These are phyloP conservation scores for Ormyrus pomaceus DNA, from an alignment of 2,888 invertebrate species.

Conservation along the genomic window DNA sequence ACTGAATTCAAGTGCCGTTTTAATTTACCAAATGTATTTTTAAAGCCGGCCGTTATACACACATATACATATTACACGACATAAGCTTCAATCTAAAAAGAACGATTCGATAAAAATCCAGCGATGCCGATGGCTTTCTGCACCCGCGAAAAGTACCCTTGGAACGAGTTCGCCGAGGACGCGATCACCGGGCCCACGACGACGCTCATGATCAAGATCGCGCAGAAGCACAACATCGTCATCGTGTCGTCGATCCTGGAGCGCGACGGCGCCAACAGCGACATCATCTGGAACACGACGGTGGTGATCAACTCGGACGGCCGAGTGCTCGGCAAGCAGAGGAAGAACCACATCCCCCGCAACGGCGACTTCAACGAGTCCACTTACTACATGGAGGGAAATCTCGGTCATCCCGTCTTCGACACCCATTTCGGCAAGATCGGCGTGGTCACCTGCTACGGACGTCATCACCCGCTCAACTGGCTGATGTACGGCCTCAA, in stretches of 20 bases:
- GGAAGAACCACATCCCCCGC: slow-evolving; percentile 99
- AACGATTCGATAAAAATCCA: slow-evolving; percentile 67
- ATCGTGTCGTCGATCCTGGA: slow-evolving; percentile 97
- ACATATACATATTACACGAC: no score
- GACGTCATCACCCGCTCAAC: slow-evolving; percentile 97
- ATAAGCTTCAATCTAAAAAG: no score
- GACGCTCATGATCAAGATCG: slow-evolving; percentile 84
- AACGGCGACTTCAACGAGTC: slow-evolving; percentile 96
- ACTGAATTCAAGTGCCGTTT: no score
- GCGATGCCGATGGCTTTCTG: slow-evolving; percentile 99
- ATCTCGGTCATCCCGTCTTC: slow-evolving; percentile 96
- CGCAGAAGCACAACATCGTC: slow-evolving; percentile 90
- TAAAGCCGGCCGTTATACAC: no score
- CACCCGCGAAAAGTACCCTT: slow-evolving; percentile 93
- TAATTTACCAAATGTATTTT: no score
- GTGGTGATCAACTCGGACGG: slow-evolving; percentile 94
- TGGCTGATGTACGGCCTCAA: slow-evolving; percentile 99
- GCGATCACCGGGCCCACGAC: slow-evolving; percentile 91
- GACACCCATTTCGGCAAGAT: slow-evolving; percentile 90
- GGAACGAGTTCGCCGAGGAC: slow-evolving; percentile 96
- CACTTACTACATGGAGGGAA: slow-evolving; percentile 95
- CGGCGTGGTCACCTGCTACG: slow-evolving; percentile 98
- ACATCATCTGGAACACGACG: slow-evolving; percentile 95
- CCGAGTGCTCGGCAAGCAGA: slow-evolving; percentile 86
- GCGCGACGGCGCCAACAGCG: slow-evolving; percentile 87